Base-by-base conservation (phyloP, 1,140 invertebrate species). In the Frieseomelitta varia region DNA sequence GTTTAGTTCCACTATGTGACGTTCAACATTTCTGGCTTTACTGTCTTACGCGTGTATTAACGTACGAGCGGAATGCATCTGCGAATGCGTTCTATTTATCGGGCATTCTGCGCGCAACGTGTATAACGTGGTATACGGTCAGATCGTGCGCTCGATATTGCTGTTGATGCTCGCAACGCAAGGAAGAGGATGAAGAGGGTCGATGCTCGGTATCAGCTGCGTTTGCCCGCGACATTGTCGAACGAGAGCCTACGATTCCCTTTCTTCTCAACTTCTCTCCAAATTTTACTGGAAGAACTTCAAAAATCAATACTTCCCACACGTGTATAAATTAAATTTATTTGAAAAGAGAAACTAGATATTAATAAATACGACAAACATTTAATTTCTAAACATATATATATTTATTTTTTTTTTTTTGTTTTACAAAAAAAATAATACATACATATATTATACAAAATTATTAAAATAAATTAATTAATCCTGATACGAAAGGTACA, bases 91-190 rank as follows among this genome's bases (percentile, higher is more conserved):
- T 84, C 77, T 84, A 80, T 84, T 80, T 73, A 80, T 68, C 76
- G 65, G 77, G 51, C 76, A 88, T 77, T 76, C 58, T 27, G 55
- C 27, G 69, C 51, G 67, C 73, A n/a, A 71, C 56, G 63, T 65
- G 83, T 79, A 71, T 76, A 87, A 61, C 65, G 63, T 68, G 63
- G 74, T 82, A 82, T 65, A 86, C 65, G 85, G 79, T 82, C 83
- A 81, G 87, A 88, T 88, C 87, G 83, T 82, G 86, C 69, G 83
- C 79, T 55, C 83, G 79, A 88, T 88, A 88, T 79, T 81, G 82
- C 71, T 67, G 30, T 63, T 80, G 68, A 84, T 84, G 86, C 78
- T 79, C 71, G 87, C 88, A 88, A 88, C 73, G 79, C 84, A 85
- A 82, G 68, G 61, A 65, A 88, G 83, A 75, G 53, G 82, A 34